phyloP scores from a whole-genome alignment of 2,113 vertebrate species.

The Gasterosteus aculeatus region DNA sequence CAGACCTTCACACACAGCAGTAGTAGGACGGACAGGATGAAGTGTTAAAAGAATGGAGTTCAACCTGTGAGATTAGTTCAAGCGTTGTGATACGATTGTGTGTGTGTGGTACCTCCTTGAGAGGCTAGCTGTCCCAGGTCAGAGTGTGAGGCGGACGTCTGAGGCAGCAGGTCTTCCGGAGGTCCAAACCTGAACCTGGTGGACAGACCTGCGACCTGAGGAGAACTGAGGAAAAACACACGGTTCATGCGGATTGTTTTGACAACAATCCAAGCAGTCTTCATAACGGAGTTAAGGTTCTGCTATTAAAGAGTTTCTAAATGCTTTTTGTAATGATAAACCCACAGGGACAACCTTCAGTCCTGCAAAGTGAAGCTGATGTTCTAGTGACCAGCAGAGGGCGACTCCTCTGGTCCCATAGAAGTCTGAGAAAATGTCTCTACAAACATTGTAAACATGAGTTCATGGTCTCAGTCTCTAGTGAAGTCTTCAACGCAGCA shows the following conservation, averaged over 20 bases:
- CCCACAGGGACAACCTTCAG: not conserved
- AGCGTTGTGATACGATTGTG: not conserved
- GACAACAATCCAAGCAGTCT: not conserved
- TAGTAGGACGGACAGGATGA: not conserved
- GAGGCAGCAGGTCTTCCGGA: slow-evolving; percentile 92
- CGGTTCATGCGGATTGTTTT: not conserved
- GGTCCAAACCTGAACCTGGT: slow-evolving; percentile 95
- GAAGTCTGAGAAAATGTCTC: not conserved
- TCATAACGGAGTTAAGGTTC: not conserved
- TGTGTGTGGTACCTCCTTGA: slow-evolving; percentile 88
- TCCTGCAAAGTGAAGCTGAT: not conserved
- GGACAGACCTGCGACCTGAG: slow-evolving; percentile 93
- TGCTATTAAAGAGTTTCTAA: not conserved
- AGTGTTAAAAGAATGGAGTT: not conserved
- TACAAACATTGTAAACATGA: not conserved
- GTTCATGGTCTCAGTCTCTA: not conserved
- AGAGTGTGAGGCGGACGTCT: slow-evolving; percentile 92
- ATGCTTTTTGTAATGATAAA: not conserved
- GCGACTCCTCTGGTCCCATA: not conserved
- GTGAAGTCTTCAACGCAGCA: not conserved
- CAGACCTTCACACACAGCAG: slow-evolving; percentile 81
- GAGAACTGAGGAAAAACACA: slow-evolving; percentile 83
- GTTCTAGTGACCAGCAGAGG: not conserved
- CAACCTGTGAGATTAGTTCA: not conserved
- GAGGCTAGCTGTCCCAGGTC: slow-evolving; percentile 96